phyloP scores from a whole-genome alignment of 2,888 invertebrate genomes.

The Luffia ferchaultella region DNA sequence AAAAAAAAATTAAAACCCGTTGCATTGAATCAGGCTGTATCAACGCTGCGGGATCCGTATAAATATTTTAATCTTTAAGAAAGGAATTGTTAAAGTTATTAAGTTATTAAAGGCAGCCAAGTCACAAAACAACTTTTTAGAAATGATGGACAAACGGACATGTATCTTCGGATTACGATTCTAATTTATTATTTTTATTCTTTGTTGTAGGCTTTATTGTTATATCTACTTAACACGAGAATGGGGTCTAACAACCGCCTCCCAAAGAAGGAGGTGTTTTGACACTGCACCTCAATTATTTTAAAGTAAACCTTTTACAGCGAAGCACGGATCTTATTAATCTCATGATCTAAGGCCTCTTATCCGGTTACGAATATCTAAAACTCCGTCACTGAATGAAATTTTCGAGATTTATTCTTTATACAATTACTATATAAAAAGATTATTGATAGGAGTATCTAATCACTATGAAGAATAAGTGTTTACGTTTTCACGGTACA shows the following conservation, averaged over 20 bases:
- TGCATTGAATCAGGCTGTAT: constrained; percentile 1
- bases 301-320: constrained; percentile 48
- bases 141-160: constrained; percentile 34
- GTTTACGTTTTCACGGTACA: no score
- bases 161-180: constrained; percentile 55
- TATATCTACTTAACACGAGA: constrained; percentile 41
- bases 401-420: no score
- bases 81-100: constrained; percentile 45
- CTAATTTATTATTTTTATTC: constrained; percentile 46
- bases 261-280: constrained; percentile 48
- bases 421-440: no score
- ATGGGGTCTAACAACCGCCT: constrained; percentile 32
- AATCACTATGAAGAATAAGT: no score
- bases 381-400: no score
- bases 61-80: constrained; percentile 29
- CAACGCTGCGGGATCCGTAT: constrained; percentile 16
- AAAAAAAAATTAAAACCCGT: neutral
- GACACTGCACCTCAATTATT: constrained; percentile 57
- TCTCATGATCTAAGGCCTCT: no score
- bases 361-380: no score
- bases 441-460: no score
- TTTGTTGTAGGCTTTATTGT: constrained; percentile 40
- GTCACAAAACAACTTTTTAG: constrained; percentile 34
- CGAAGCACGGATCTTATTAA: no score
- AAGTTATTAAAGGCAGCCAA: constrained; percentile 41